Percentiles rank a stretch among this genome's conserved stretches.
phyloP scores from a whole-genome alignment of 2,888 invertebrate species.

The Pilophorus perplexus region DNA sequence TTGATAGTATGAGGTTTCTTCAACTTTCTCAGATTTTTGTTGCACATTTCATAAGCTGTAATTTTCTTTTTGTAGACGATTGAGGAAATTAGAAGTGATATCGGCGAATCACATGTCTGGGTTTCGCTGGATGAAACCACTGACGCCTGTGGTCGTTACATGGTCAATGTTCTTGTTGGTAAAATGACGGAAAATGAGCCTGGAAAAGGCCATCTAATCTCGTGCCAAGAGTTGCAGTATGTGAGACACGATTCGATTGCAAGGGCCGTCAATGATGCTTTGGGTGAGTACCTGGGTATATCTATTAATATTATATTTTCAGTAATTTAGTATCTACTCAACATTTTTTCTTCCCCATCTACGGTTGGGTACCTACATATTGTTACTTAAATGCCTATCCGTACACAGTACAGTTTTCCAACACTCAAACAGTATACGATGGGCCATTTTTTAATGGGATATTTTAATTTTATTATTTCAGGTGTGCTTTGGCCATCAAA shows the following conservation, averaged over 20 bases:
- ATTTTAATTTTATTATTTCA: neutral
- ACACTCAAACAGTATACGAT: neutral
- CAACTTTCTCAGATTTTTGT: neutral
- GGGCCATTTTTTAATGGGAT: conserved; percentile 7
- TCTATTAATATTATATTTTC: neutral
- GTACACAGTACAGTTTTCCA: conserved; percentile 9
- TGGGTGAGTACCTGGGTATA: neutral
- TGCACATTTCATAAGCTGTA: neutral
- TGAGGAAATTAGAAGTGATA: no score
- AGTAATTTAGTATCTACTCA: neutral
- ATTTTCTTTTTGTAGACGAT: neutral
- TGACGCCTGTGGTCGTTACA: conserved; percentile 5
- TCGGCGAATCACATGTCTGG: no score
- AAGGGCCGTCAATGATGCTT: neutral
- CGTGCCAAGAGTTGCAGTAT: conserved; percentile 9
- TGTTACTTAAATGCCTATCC: neutral
- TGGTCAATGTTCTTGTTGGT: conserved; percentile 3
- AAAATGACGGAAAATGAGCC: neutral
- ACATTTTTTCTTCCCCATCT: neutral
- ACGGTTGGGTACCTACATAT: neutral
- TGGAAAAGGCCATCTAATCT: no score
- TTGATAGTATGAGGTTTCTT: no score
- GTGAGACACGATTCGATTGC: neutral
- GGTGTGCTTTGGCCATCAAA: neutral
- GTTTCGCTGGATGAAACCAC: neutral